Evolutionary conservation across 1,140 invertebrate genomes (phyloP), one percentile per base, ranked within the genome.

Genomic region (Marisa cornuarietis): DNA sequence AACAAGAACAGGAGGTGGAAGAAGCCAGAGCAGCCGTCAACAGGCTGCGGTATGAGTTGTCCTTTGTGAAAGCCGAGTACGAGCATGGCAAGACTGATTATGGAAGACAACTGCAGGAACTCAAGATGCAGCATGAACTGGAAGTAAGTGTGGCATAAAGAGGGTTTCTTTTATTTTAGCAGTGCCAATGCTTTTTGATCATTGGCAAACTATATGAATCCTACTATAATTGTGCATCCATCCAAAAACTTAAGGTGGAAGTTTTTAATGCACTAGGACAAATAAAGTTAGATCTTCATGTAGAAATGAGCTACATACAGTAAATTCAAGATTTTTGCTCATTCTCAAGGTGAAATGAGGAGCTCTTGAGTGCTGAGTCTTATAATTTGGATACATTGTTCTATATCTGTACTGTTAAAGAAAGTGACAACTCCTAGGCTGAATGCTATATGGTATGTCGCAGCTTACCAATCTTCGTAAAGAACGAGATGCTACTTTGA

Each of bases 61-160:
- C 86, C 68, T 90, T 91, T 79, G 74, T 91, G 42, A 90, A 89
- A 81, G 85, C 89, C 7, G 89, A 90, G 80, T 90, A 88, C 81
- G 90, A 91, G 58, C 89, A 90, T 76, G 85, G 87, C 62, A 84
- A 83, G 49, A 71, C 81, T 16, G 88, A 90, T 76, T 86, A 88
- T 76, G 83, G 87, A 72, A 83, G 85, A 54, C 85, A 88, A 54
- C 14, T 90, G 26, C 84, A 87, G 26, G 90, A 91, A 75, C 54
- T 90, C 42, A 87, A 86, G 65, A 81, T 90, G 66, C 86, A 88
- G 71, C 87, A 89, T 79, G 89, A 91, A 51, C 86, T 88, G 58
- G 90, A 91, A 88, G 88, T 91, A 71, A 76, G 80, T 71, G 52
- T 71, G 13, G 49, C 76, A 31, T 14, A 20, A 42, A n/a, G 31